phyloP scores from a whole-genome alignment of 2,888 invertebrate species.

The Caradrina clavipalpis region DNA sequence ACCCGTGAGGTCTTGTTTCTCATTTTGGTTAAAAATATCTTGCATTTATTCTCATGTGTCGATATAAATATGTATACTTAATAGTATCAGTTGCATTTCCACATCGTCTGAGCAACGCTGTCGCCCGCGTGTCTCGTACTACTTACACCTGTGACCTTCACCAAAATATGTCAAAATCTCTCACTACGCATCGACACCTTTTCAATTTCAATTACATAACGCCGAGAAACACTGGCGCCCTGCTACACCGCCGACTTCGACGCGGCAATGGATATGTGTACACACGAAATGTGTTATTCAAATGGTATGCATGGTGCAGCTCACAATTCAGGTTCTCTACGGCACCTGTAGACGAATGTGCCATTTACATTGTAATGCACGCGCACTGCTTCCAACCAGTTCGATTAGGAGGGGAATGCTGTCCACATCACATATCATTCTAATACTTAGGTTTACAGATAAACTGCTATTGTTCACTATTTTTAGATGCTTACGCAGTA shows the following conservation, averaged over 20 bases:
- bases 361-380: constrained; percentile 89
- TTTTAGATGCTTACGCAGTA: constrained; percentile 25
- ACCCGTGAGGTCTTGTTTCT: neutral
- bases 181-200: constrained; percentile 63
- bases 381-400: constrained; percentile 85
- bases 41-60: constrained; percentile 38
- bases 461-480: constrained; percentile 64
- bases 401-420: constrained; percentile 87
- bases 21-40: constrained; percentile 31
- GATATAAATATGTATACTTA: constrained; percentile 45
- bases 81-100: constrained; percentile 76
- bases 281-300: constrained; percentile 73
- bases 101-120: constrained; percentile 78
- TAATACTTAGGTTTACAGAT: constrained; percentile 59
- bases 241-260: constrained; percentile 41
- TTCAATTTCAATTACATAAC: constrained; percentile 63
- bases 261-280: constrained; percentile 73
- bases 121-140: constrained; percentile 86
- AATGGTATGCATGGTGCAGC: constrained; percentile 70
- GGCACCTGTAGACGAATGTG: constrained; percentile 88
- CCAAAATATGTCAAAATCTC: constrained; percentile 74
- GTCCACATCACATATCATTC: constrained; percentile 73
- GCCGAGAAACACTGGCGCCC: constrained; percentile 56
- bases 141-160: constrained; percentile 81
- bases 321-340: constrained; percentile 82